Evolutionary conservation across 2,888 invertebrate species (phyloP).

Genomic region (Epirrhoe tristata): DNA sequence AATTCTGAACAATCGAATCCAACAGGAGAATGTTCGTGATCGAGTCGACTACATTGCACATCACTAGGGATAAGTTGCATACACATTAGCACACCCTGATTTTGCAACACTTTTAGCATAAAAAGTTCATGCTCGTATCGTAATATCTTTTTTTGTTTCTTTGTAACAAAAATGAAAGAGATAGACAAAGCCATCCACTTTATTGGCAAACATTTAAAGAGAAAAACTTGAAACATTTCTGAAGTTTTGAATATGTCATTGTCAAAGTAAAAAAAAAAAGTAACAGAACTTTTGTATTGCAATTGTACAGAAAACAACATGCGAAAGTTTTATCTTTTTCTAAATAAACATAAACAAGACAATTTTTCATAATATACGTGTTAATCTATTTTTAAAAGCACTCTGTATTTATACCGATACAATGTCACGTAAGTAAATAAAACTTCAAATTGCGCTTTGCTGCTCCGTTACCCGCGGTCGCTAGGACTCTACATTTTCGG

Average conservation of each 20-base stretch:
- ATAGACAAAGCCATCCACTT: not conserved
- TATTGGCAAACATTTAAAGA: not conserved
- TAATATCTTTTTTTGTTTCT: not conserved
- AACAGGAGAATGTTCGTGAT: not conserved
- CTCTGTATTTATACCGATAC: not conserved
- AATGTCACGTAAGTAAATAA: no score
- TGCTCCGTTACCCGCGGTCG: no score
- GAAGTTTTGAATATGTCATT: no score
- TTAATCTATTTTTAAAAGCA: not conserved
- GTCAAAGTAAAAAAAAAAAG: no score
- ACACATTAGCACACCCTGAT: not conserved
- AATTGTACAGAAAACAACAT: not conserved
- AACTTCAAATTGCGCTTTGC: no score
- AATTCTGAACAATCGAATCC: not conserved
- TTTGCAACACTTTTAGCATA: not conserved
- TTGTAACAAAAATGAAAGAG: not conserved
- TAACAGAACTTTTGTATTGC: no score
- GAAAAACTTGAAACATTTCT: not conserved
- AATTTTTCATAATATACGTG: not conserved
- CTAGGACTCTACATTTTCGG: no score
- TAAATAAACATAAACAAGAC: not conserved
- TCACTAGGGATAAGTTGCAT: not conserved
- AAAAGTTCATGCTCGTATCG: not conserved
- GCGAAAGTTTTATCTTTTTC: not conserved
- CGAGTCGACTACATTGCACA: not conserved